Conservation (phyloP, 2,888 invertebrate genomes). For the Cyclophora albipunctata region DNA sequence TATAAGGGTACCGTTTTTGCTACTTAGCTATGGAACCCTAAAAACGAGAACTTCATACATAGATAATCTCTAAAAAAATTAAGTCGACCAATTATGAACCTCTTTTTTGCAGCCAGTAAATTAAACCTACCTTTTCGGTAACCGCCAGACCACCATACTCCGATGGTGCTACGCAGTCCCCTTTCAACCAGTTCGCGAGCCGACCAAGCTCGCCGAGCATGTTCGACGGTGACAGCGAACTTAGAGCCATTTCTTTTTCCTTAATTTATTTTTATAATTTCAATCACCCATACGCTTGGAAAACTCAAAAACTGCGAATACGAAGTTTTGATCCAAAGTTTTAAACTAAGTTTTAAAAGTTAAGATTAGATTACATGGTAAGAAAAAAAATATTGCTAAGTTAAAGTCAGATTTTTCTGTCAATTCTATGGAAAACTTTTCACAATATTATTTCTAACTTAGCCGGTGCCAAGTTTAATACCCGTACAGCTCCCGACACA, state of each 20-base stretch:
- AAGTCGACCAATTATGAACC: too few species aligned
- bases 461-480: not conserved
- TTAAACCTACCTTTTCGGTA: conserved; percentile 53
- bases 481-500: conserved; percentile 22
- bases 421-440: not conserved
- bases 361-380: too few species aligned
- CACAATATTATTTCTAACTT: not conserved
- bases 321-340: too few species aligned
- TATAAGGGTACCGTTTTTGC: too few species aligned
- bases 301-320: too few species aligned
- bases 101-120: too few species aligned
- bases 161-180: conserved; percentile 56
- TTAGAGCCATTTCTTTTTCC: conserved; percentile 50
- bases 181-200: conserved; percentile 61
- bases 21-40: too few species aligned
- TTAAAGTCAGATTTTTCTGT: not conserved
- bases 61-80: too few species aligned
- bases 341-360: too few species aligned
- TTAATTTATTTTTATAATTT: not conserved
- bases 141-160: conserved; percentile 61
- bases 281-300: not conserved
- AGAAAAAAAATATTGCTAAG: too few species aligned
- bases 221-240: conserved; percentile 54
- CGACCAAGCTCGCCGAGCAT: conserved; percentile 65
- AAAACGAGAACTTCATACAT: too few species aligned